phyloP scores from a whole-genome alignment of 2,797 vertebrate species.

The Echeneis naucrates region DNA sequence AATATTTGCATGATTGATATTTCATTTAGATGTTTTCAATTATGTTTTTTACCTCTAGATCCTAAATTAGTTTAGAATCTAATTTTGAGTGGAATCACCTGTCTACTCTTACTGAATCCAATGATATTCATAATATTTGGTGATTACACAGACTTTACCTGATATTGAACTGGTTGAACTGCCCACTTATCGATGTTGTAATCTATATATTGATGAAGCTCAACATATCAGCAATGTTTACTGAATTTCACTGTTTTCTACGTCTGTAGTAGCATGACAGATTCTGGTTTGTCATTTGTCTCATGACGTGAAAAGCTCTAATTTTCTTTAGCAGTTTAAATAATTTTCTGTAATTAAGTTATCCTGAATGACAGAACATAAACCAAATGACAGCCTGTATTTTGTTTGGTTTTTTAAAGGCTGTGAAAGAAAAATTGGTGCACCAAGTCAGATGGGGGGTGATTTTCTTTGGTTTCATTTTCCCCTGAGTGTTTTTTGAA shows the following conservation, averaged over 20 bases:
- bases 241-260: not conserved
- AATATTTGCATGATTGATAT: not conserved
- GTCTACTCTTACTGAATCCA: not conserved
- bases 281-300: constrained; percentile 23
- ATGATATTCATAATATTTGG: not conserved
- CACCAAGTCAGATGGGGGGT: not conserved
- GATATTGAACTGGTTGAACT: constrained; percentile 5
- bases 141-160: constrained; percentile 18
- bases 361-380: constrained; percentile 21
- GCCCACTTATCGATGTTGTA: not conserved
- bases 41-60: not conserved
- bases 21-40: not conserved
- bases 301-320: constrained; percentile 39
- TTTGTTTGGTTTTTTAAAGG: constrained; percentile 24
- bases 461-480: constrained; percentile 33
- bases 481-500: constrained; percentile 1
- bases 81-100: not conserved
- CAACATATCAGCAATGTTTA: constrained; percentile 6
- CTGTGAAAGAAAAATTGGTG: not conserved
- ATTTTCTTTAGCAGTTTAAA: constrained; percentile 26
- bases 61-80: not conserved
- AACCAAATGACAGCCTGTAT: constrained; percentile 21
- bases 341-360: constrained; percentile 18
- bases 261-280: constrained; percentile 12
- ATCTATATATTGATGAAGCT: constrained; percentile 28